Evolutionary conservation across 2,888 invertebrate genomes (phyloP), one percentile per base, ranked within the genome.

Genomic region (Caenorhabditis zanzibari): DNA sequence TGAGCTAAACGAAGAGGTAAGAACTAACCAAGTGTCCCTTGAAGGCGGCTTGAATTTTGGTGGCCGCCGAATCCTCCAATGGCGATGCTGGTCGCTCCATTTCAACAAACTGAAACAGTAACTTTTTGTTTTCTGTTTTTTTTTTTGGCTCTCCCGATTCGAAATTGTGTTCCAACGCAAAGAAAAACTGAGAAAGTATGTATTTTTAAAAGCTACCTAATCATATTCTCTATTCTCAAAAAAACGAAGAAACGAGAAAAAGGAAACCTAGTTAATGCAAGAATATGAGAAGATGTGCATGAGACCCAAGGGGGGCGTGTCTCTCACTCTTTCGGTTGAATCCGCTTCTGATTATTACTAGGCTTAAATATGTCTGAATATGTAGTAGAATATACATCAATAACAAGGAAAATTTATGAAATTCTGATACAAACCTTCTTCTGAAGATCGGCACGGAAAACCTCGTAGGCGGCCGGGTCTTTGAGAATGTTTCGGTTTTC

Each of bases 1-100:
- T 24, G 52, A 52, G 19, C 9, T 24, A 52, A 10, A 22, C n/a
- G n/a, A n/a, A n/a, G n/a, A n/a, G n/a, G n/a, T n/a, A n/a, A n/a
- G n/a, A n/a, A 80, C 44, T 94, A 96, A 96, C 95, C 95, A 96
- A 95, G 93, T 96, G 96, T 75, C 96, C 96, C 88, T 96, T 95
- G 94, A 96, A 96, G 22, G 96, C 96, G 9, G 96, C 96, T 93
- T 96, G 96, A 93, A 96, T 96, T 94, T 96, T 96, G 68, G 96
- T 95, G 44, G 96, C 96, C 5, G 90, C 91, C 16, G 90, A 85
- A 94, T 94, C 12, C 16, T 61, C 91, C 28, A 89, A 77, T 49
- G 87, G 87, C 26, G 80, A 80, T 0, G 71, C 52, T 44, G 80
- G 72, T 19, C 52, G 66, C 24, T 69, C 66, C 16, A 22, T 14